phyloP scores from a whole-genome alignment of 2,113 vertebrate genomes.

The Fukomys damarensis region DNA sequence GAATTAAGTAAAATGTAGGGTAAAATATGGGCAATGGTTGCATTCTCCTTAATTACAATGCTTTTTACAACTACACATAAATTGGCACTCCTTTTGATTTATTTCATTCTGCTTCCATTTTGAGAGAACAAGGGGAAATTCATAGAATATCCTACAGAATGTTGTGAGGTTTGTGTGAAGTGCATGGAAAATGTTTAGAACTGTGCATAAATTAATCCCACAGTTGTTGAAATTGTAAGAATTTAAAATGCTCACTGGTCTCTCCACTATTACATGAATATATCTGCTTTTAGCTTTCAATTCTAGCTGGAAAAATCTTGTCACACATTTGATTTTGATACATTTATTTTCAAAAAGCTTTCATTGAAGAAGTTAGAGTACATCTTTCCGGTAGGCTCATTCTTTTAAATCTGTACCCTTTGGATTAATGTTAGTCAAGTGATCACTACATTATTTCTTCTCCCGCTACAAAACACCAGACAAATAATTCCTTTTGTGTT shows the following conservation, averaged over 20 bases:
- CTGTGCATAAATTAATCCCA: neutral
- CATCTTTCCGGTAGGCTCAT: neutral
- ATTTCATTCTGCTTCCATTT: neutral
- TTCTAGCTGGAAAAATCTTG: neutral
- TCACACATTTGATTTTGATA: neutral
- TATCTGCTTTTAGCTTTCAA: neutral
- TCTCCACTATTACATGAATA: neutral
- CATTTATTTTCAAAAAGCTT: neutral
- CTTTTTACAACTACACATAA: neutral
- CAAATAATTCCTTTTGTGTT: neutral
- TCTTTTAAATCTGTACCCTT: neutral
- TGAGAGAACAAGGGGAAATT: neutral
- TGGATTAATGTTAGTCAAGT: neutral
- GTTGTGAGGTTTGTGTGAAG: neutral
- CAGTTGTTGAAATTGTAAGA: neutral
- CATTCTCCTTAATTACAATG: neutral
- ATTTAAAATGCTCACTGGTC: neutral
- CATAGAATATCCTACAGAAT: too few relatives aligned
- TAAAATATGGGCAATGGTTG: neutral
- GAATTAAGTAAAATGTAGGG: neutral
- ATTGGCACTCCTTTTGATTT: neutral
- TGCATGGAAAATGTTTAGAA: neutral
- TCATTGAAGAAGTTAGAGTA: neutral
- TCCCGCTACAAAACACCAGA: too few relatives aligned
- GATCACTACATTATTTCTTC: accelerated